Percentiles rank a stretch among this genome's conserved stretches.
phyloP scores from a whole-genome alignment of 2,888 invertebrate species.

The Hyppa rectilinea region DNA sequence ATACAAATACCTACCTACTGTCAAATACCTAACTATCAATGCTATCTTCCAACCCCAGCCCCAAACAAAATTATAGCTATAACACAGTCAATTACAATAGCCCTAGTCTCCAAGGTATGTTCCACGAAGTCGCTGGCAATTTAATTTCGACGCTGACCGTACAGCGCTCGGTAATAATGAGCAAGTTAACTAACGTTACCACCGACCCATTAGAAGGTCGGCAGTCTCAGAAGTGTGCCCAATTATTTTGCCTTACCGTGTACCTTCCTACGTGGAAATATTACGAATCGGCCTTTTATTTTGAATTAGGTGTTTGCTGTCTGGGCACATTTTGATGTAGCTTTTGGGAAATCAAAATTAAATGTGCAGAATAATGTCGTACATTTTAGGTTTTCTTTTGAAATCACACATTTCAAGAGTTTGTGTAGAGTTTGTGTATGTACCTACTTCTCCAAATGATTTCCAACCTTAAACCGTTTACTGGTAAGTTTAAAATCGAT shows the following conservation, averaged over 20 bases:
- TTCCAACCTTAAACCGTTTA: too few species aligned
- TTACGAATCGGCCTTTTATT: conserved; percentile 28
- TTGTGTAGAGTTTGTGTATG: too few species aligned
- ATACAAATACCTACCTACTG: neutral
- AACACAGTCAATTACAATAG: conserved; percentile 20
- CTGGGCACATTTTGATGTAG: neutral
- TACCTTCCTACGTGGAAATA: conserved; percentile 39
- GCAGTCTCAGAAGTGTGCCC: conserved; percentile 67
- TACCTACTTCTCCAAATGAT: too few species aligned
- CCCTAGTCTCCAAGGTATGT: conserved; percentile 32
- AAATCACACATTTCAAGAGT: too few species aligned
- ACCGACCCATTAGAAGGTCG: conserved; percentile 67
- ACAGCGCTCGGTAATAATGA: conserved; percentile 62
- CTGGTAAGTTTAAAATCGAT: too few species aligned
- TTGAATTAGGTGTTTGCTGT: conserved; percentile 1
- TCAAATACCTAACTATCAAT: neutral
- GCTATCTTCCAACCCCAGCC: conserved; percentile 18
- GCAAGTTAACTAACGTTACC: conserved; percentile 65
- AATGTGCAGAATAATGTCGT: neutral
- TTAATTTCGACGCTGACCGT: conserved; percentile 61
- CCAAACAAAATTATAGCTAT: conserved; percentile 23
- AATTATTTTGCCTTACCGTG: conserved; percentile 63
- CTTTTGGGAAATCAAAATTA: neutral
- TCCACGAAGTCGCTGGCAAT: conserved; percentile 43
- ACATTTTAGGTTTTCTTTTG: neutral